Evolutionary conservation across 2,888 invertebrate genomes (phyloP).

Genomic region (Suillia variegata): DNA sequence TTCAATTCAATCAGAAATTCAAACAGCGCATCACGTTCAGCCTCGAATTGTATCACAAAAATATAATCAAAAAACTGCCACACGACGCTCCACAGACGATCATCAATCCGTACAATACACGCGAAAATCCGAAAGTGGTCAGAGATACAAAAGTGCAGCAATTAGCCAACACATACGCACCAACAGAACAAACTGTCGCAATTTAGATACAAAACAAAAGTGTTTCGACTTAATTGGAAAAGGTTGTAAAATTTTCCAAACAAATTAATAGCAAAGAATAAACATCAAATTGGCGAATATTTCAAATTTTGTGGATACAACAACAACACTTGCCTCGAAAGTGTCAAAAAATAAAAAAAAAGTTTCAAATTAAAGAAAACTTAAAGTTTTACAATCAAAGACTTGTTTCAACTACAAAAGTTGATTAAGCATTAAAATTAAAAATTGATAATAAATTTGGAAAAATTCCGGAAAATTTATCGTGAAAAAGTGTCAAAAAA

Average conservation of each 20-base stretch:
- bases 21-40: slow-evolving; percentile 42
- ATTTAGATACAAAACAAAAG: background rate
- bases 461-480: too few relatives aligned
- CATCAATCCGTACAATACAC: too few relatives aligned
- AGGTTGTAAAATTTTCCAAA: background rate
- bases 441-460: too few relatives aligned
- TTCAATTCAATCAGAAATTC: slow-evolving; percentile 39
- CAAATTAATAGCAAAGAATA: background rate
- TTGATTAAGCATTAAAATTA: background rate
- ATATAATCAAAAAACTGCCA: slow-evolving; percentile 41
- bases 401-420: background rate
- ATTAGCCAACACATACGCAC: slow-evolving; percentile 13
- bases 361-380: background rate
- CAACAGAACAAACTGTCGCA: slow-evolving; percentile 14
- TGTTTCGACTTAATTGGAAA: background rate
- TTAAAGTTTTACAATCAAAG: background rate
- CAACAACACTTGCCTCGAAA: too few relatives aligned
- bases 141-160: background rate
- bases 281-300: too few relatives aligned
- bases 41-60: slow-evolving; percentile 48
- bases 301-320: too few relatives aligned
- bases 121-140: too few relatives aligned
- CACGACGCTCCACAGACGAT: slow-evolving; percentile 30
- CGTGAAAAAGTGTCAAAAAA: too few relatives aligned
- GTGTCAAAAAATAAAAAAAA: background rate